Conservation (phyloP, 2,888 invertebrate genomes). For the Caenorhabditis parvicauda region DNA sequence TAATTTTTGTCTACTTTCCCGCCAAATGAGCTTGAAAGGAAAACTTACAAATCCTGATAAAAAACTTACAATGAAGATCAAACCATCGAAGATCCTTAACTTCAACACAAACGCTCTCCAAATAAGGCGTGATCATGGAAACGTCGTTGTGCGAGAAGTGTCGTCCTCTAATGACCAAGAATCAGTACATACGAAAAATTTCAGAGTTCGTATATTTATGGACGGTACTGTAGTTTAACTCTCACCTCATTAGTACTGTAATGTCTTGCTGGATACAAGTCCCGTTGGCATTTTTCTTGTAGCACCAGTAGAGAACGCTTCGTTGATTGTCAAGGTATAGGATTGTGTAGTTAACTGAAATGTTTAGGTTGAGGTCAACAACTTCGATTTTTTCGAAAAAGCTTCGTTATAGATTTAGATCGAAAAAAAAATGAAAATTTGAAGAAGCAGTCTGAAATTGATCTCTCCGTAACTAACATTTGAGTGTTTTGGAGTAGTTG, state of each 20-base stretch:
- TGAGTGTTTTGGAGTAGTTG: constrained; percentile 18
- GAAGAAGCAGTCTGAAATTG: background rate
- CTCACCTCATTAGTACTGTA: constrained; percentile 28
- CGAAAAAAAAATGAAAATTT: constrained; percentile 3
- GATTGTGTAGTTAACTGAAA: constrained; percentile 37
- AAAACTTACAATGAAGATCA: constrained; percentile 41
- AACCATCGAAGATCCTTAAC: constrained; percentile 42
- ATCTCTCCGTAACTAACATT: constrained; percentile 11
- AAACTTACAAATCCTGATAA: background rate
- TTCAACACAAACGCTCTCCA: constrained; percentile 40
- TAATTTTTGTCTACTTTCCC: too few species aligned
- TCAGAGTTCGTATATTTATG: too few species aligned
- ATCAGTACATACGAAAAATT: background rate
- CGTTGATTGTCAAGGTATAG: constrained; percentile 48
- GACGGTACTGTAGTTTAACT: background rate
- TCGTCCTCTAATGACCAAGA: constrained; percentile 15
- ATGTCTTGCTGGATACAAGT: constrained; percentile 38
- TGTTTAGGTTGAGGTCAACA: background rate
- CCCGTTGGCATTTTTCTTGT: constrained; percentile 22
- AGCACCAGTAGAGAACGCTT: constrained; percentile 45
- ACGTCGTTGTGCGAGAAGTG: constrained; percentile 44
- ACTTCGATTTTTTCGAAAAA: background rate
- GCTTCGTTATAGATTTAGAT: background rate
- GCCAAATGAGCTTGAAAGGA: too few species aligned
- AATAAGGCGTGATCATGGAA: constrained; percentile 38